Evolutionary conservation across 2,797 vertebrate species (phyloP), one percentile per base, ranked within the genome.

Genomic region (Neoniphon sammara): DNA sequence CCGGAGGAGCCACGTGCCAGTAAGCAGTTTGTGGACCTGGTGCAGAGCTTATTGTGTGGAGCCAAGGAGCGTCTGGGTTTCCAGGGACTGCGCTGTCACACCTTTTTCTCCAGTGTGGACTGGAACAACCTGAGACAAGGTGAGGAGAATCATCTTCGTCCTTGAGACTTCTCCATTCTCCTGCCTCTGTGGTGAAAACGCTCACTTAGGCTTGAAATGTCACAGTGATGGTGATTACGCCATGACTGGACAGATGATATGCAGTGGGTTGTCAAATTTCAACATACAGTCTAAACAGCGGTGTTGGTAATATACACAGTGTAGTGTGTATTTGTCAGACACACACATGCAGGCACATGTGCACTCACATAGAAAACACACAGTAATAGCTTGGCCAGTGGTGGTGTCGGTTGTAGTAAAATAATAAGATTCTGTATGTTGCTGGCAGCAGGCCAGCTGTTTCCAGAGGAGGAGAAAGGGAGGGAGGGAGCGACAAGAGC

Each of bases 81-180:
- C 72, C 95, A 99, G 83, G 95, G 93, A 75, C 95, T 99, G 68
- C 96, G 94, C 78, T 98, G 96, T 84, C 98, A 99, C 87, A 85
- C 95, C 2, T 99, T 99, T 91, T 99, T 99, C 89, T 93, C 95
- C 50, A 94, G 75, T 52, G 85, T 95, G 0, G 95, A 98, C 89
- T 99, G 97, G 98, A 95, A 91, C 79, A 89, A 93, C 87, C 93
- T 99, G 60, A 94, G 92, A 88, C 94, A 96, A 81, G 94, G 98
- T 99, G 83, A 96, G 95, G 64, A 74, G 47, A 66, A 56, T 57
- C 61, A 56, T 57, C 61, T 15, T 64, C 67, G 68, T 55, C 68
- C 56, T 44, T 31, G 25, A 71, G 56, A 72, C 36, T 31, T 20
- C 44, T 23, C 59, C 49, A 8, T 61, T 80, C 42, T 77, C 52